Base-by-base conservation (phyloP, 2,113 vertebrate genomes). In the Vulpes vulpes region DNA sequence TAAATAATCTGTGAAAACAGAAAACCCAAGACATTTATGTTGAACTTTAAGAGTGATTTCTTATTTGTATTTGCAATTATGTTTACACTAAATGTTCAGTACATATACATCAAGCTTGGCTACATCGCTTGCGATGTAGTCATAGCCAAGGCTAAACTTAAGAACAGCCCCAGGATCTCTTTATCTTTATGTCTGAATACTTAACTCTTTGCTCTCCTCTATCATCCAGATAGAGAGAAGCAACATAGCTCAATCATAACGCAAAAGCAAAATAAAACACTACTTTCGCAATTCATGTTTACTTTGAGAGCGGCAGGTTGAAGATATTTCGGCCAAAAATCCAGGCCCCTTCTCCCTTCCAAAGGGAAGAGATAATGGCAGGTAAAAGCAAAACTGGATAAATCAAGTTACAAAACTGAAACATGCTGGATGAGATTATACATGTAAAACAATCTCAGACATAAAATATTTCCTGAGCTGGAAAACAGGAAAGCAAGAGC, bases 291-390 rank as follows among this genome's bases (percentile, higher is more conserved):
- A 91, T 49, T 62, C 27, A 49, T 55, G n/a, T 57, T 96, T 79
- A 49, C 62, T 85, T 71, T 92, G 23, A 83, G 23, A 53, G 3
- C 2, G 10, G 1, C 4, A 91, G 38, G 35, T 23, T 38, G 17
- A 67, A 1, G 2, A 38, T 38, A 82, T 89, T 62, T 91, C 7
- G 15, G 57, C 10, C 60, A 82, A 82, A 83, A 74, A 27, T 25
- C 0, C 16, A 38, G 2, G 2, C 20, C 7, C 20, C 5, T 1
- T 4, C 0, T 67, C 0, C 1, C 51, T 7, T 9, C 0, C 65
- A 95, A 53, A 20, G 73, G 11, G 15, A 95, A n/a, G 23, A 27
- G 4, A 53, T 30, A 55, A 82, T 8, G 49, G 53, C 1, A 73
- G 19, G 30, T 32, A 79, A 86, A 51, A 1, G 64, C 0, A 95